phyloP scores from a whole-genome alignment of 2,888 invertebrate species.

The Drosophila sordidula region DNA sequence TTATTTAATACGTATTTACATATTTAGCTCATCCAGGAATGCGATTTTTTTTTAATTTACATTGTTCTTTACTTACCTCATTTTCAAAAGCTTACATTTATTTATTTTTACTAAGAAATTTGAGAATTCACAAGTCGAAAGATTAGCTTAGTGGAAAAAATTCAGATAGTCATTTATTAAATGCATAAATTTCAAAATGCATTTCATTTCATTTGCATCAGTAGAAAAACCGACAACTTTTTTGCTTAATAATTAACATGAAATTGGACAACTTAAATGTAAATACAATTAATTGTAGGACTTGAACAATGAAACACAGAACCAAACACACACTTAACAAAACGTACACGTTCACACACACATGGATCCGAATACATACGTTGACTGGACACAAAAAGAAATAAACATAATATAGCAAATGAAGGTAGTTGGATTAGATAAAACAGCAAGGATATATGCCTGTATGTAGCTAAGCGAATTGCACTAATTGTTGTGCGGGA shows the following conservation, averaged over 20 bases:
- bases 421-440: slow-evolving; percentile 19
- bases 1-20: slow-evolving; percentile 21
- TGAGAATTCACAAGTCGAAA: not conserved
- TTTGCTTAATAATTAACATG: slow-evolving; percentile 45
- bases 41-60: no score
- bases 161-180: slow-evolving; percentile 49
- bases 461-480: slow-evolving; percentile 55
- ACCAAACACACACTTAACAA: slow-evolving; percentile 7
- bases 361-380: slow-evolving; percentile 14
- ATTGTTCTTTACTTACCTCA: no score
- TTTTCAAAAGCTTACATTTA: no score
- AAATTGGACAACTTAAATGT: slow-evolving; percentile 51
- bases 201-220: slow-evolving; percentile 31
- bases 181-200: slow-evolving; percentile 49
- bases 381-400: slow-evolving; percentile 20
- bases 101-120: no score
- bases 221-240: slow-evolving; percentile 31
- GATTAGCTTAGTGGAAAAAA: slow-evolving; percentile 11
- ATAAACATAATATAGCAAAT: slow-evolving; percentile 10
- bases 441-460: slow-evolving; percentile 1
- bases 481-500: slow-evolving; percentile 50
- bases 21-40: not conserved
- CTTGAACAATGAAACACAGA: slow-evolving; percentile 45
- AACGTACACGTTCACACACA: slow-evolving; percentile 31
- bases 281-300: slow-evolving; percentile 60